phyloP scores from a whole-genome alignment of 2,888 invertebrate genomes.

The Eudemis profundana region DNA sequence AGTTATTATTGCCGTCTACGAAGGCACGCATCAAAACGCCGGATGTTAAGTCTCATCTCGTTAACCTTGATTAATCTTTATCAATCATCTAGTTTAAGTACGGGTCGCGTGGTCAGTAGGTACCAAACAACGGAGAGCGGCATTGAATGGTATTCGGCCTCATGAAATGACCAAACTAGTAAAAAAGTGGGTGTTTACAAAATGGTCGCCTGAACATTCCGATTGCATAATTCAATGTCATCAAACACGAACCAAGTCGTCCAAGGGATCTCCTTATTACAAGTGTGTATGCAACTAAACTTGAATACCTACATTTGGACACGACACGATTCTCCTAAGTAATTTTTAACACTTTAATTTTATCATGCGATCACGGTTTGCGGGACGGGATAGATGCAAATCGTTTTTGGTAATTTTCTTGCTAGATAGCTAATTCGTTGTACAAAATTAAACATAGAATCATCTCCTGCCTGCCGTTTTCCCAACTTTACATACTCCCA shows the following conservation, averaged over 20 bases:
- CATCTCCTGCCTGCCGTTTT: no score
- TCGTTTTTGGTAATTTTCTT: no score
- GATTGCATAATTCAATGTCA: constrained; percentile 41
- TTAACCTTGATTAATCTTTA: constrained; percentile 39
- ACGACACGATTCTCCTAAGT: neutral
- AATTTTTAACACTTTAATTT: neutral
- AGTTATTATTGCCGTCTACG: constrained; percentile 14
- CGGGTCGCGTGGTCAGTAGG: constrained; percentile 11
- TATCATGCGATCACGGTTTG: neutral
- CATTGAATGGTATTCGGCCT: constrained; percentile 1
- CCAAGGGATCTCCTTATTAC: constrained; percentile 28
- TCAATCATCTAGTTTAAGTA: constrained; percentile 14
- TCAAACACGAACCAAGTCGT: constrained; percentile 31
- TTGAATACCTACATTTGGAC: neutral
- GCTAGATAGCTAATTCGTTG: no score
- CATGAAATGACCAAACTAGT: constrained; percentile 24
- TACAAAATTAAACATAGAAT: no score
- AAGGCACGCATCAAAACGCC: constrained; percentile 3
- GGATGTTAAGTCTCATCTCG: constrained; percentile 15
- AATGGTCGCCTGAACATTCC: constrained; percentile 36
- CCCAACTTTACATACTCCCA: no score
- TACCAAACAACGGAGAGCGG: constrained; percentile 6
- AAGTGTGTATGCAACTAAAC: neutral
- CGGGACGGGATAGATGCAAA: no score
- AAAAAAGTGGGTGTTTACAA: constrained; percentile 30